Evolutionary conservation across 2,888 invertebrate genomes (phyloP), one percentile per base, ranked within the genome.

Genomic region (Parnassius smintheus): DNA sequence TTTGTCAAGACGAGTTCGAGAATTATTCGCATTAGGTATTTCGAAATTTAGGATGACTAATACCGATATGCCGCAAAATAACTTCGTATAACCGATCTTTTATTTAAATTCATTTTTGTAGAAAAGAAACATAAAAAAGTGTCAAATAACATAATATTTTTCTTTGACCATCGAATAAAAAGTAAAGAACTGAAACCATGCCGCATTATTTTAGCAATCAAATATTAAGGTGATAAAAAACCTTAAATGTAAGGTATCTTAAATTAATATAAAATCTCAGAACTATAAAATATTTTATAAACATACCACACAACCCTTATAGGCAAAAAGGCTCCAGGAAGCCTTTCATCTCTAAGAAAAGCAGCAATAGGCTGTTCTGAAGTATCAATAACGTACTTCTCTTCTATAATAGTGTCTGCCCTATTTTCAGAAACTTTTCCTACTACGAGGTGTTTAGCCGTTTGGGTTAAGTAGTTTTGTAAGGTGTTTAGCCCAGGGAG

Each of bases 301-400:
- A 42, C 42, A 42, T 42, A 42, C 9, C 7, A 53, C 44, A n/a
- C 35, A 56, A 49, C 64, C 63, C 59, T 63, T 55, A 66, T 55
- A 0, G 99, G 99, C 64, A 99, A 90, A 8, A 94, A 88, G 61
- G 94, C 93, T 78, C 97, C 97, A 0, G 97, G 93, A 51, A 99
- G 93, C 99, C 99, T 99, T 87, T 99, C 99, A 76, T 98, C 98
- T 61, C 99, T 94, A 82, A 99, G 99, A 85, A 95, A 98, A 0
- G 99, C 99, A 25, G 99, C 99, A 69, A 99, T 98, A 0, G 99
- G 99, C 85, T 99, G 99, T 85, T 99, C 99, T 0, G 99, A 99
- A 11, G 99, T 99, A 10, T 99, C 99, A 71, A 99, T 99, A 62
- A 99, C 92, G 85, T 99, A 99, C 82, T 99, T 99, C 86, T 99